A percentile compares a stretch with the other conserved stretches of the same genome.
phyloP scores from a whole-genome alignment of 2,113 vertebrate species.

The Oryzias woworae region DNA sequence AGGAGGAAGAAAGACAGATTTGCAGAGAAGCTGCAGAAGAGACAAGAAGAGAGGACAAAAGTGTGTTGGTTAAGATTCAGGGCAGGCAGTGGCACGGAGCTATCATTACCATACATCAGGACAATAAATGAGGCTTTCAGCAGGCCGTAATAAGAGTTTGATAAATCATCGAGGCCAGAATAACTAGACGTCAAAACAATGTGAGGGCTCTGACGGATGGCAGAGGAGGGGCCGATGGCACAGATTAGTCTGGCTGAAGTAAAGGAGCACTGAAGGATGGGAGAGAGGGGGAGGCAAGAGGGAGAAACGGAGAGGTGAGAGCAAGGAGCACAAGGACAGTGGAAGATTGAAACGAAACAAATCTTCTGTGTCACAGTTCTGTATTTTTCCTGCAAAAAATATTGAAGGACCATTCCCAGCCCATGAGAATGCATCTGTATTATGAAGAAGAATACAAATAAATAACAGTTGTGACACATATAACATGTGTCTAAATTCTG shows the following conservation, averaged over 20 bases:
- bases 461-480: too few species aligned
- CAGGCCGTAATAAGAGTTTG: constrained; percentile 99
- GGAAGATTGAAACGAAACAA: constrained; percentile 35
- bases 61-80: constrained; percentile 98
- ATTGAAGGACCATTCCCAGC: too few species aligned
- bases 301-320: not conserved
- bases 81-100: constrained; percentile 86
- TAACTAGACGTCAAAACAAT: constrained; percentile 99
- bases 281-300: constrained; percentile 11
- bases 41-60: constrained; percentile 69
- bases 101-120: constrained; percentile 99
- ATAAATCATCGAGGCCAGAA: constrained; percentile 99
- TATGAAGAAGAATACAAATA: too few species aligned
- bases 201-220: constrained; percentile 99
- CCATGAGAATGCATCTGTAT: too few species aligned
- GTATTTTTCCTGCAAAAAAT: not conserved
- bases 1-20: constrained; percentile 29
- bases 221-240: constrained; percentile 89
- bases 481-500: too few species aligned
- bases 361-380: constrained; percentile 20
- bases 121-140: constrained; percentile 99
- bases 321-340: constrained; percentile 60
- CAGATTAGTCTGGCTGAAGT: constrained; percentile 96
- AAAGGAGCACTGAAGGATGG: constrained; percentile 74
- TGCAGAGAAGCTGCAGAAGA: constrained; percentile 33